Evolutionary conservation across 1,140 invertebrate species (phyloP).

Genomic region (Drosophila burlai): DNA sequence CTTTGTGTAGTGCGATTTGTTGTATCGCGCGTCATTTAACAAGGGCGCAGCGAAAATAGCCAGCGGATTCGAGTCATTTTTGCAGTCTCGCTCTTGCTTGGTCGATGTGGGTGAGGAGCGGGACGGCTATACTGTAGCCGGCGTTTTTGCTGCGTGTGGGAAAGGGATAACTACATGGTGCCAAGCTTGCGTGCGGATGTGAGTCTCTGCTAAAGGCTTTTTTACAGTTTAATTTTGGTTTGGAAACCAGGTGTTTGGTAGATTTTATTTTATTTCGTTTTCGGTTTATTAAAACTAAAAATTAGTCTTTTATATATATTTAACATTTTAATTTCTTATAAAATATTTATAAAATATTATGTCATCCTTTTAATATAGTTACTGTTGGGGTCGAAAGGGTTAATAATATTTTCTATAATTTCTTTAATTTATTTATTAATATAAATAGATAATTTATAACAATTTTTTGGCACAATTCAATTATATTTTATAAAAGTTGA

Average conservation of each 20-base stretch:
- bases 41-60: constrained; percentile 59
- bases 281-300: background rate
- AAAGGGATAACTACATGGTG: constrained; percentile 5
- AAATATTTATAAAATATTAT: too few species aligned
- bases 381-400: too few species aligned
- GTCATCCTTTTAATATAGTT: too few species aligned
- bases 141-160: background rate
- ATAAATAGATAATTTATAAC: too few species aligned
- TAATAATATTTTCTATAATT: too few species aligned
- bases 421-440: too few species aligned
- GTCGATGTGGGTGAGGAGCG: constrained; percentile 17
- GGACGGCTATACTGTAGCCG: constrained; percentile 16
- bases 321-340: too few species aligned
- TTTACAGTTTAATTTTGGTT: background rate
- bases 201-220: constrained; percentile 28
- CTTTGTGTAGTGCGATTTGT: constrained; percentile 80
- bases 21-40: constrained; percentile 81
- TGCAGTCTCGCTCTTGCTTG: constrained; percentile 8
- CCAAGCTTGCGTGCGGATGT: background rate
- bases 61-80: constrained; percentile 41
- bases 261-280: background rate
- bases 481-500: too few species aligned
- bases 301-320: too few species aligned
- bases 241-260: background rate
- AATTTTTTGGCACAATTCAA: too few species aligned